A percentile compares a stretch with the other conserved stretches of the same genome.
Conservation (phyloP, 2,113 vertebrate species). For the Alligator sinensis region DNA sequence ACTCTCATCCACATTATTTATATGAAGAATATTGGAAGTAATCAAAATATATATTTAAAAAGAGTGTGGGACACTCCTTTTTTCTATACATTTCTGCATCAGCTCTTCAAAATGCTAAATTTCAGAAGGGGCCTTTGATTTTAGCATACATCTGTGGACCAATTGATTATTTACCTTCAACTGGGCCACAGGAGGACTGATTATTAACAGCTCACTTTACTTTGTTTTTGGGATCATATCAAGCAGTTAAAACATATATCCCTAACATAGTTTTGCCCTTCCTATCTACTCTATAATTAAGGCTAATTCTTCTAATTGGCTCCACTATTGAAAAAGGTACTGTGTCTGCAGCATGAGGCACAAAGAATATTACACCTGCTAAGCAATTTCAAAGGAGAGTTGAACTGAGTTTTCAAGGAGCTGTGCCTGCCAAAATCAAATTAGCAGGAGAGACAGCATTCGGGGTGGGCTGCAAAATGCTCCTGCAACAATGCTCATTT, state of each 20-base stretch:
- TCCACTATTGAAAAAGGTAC: neutral
- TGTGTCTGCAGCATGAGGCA: neutral
- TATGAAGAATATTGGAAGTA: neutral
- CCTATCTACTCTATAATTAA: neutral
- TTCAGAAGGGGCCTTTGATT: neutral
- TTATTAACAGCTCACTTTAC: neutral
- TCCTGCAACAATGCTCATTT: accelerated
- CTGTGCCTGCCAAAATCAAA: neutral
- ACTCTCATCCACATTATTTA: neutral
- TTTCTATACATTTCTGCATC: neutral
- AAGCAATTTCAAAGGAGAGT: accelerated
- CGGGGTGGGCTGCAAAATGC: neutral
- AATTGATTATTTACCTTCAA: neutral
- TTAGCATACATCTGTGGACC: neutral
- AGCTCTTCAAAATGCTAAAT: neutral
- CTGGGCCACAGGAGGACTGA: neutral
- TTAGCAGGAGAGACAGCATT: neutral
- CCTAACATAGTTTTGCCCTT: neutral
- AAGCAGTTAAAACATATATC: neutral
- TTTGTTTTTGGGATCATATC: neutral
- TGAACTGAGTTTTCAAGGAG: neutral
- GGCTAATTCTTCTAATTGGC: neutral
- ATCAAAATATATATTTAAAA: neutral
- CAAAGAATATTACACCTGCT: neutral
- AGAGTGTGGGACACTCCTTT: neutral